Evolutionary conservation across 2,797 vertebrate species (phyloP).

Genomic region (Manis pentadactyla): DNA sequence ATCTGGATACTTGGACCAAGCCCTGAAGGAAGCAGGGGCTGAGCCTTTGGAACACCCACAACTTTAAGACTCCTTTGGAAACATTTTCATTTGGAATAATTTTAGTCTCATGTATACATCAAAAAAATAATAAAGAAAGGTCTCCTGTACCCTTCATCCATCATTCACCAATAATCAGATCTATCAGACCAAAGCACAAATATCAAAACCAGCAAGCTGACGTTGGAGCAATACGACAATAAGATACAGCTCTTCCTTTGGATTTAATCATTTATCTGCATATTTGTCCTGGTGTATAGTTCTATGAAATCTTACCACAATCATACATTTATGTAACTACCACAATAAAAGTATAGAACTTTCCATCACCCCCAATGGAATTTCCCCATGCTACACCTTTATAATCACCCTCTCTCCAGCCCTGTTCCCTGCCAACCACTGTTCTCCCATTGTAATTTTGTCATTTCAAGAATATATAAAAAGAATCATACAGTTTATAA

Average conservation of each 20-base stretch:
- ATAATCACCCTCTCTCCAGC: neutral
- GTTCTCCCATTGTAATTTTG: neutral
- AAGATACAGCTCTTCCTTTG: neutral
- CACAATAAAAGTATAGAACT: neutral
- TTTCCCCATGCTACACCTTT: rapidly evolving
- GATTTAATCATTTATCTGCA: neutral
- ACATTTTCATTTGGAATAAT: neutral
- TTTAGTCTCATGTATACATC: neutral
- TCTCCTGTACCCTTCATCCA: neutral
- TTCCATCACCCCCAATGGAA: neutral
- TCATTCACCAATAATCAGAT: neutral
- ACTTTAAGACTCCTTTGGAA: neutral
- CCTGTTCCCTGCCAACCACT: neutral
- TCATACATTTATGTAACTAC: neutral
- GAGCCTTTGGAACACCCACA: neutral
- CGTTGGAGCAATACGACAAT: neutral
- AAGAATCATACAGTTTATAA: neutral
- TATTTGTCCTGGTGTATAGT: neutral
- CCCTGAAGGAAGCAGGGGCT: neutral
- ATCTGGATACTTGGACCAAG: neutral
- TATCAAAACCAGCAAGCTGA: neutral
- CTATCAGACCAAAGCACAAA: neutral
- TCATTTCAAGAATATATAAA: neutral
- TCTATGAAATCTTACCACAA: neutral
- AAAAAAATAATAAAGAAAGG: neutral